phyloP scores from a whole-genome alignment of 2,888 invertebrate species.

The Callimorpha dominula region DNA sequence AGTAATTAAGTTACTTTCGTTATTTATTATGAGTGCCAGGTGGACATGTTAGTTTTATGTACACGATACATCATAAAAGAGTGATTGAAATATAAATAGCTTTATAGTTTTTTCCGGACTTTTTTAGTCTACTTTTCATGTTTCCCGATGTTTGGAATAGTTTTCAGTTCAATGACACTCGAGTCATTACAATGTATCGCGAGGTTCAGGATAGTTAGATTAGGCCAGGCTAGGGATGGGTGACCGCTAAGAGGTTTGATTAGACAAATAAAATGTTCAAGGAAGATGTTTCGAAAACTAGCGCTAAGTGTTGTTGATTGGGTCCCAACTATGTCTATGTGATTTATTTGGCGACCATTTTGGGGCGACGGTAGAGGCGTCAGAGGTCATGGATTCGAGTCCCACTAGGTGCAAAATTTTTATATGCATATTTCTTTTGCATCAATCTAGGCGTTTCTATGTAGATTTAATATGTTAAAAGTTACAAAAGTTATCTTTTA shows the following conservation, averaged over 20 bases:
- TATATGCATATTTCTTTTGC: too few relatives aligned
- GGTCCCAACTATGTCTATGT: too few relatives aligned
- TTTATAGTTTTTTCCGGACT: conserved; percentile 14
- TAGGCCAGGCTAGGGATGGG: not conserved
- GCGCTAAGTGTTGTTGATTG: too few relatives aligned
- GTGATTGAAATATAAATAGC: conserved; percentile 19
- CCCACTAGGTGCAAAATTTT: too few relatives aligned
- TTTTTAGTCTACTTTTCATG: conserved; percentile 11
- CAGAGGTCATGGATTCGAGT: not conserved
- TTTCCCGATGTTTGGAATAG: conserved; percentile 14
- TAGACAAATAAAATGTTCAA: too few relatives aligned
- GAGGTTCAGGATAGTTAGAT: not conserved
- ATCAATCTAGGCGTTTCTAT: too few relatives aligned
- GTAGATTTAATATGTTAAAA: too few relatives aligned
- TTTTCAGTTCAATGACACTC: conserved; percentile 6
- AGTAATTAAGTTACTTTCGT: conserved; percentile 28
- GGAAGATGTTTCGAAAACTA: too few relatives aligned
- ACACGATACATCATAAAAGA: conserved; percentile 25
- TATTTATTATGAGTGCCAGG: conserved; percentile 21
- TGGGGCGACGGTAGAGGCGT: too few relatives aligned
- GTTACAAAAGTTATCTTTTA: too few relatives aligned
- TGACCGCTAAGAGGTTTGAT: too few relatives aligned
- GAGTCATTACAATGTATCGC: not conserved
- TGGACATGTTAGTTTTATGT: conserved; percentile 19
- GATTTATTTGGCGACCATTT: too few relatives aligned